Evolutionary conservation across 2,113 vertebrate genomes (phyloP), one percentile per base, ranked within the genome.

Genomic region (Anolis carolinensis): DNA sequence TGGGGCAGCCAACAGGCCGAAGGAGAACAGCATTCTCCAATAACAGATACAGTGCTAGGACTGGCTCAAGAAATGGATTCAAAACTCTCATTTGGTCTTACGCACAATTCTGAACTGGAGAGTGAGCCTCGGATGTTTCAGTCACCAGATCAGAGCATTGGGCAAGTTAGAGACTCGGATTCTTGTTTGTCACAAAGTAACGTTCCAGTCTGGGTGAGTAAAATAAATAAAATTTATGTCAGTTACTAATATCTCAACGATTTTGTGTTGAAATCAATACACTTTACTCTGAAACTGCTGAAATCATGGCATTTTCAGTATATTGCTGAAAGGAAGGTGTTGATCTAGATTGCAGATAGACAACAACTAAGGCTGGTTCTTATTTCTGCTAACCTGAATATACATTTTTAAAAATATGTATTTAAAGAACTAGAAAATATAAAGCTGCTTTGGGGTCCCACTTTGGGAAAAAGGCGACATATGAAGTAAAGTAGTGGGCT

Each of bases 151-250:
- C 70, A 71, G 18, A 1, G 10, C 63, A 68, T 91, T 77, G 79
- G 86, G 36, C 65, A 83, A 36, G 81, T 87, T 39, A n/a, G 36
- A 75, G 85, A 67, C 48, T 89, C 87, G 36, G 89, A 77, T 50
- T 93, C 90, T 0, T 79, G 73, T 62, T 89, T n/a, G 0, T 80
- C 86, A 36, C 89, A 52, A 34, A 92, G 25, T 50, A 86, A 48
- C 32, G 9, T 95, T 87, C 95, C 95, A 72, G 27, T 95, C 16
- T 96, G 96, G 96, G 96, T 97, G 86, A 94, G 96, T 91, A 52
- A 65, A 34, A 11, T 44, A 32, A 32, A 30, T 18, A 30, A 68
- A 11, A 13, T 52, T 65, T 48, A 55, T 70, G 32, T 82, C 21
- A 30, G 44, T 18, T 2, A 4, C 7, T 23, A 32, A 32, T 21